These are phyloP conservation scores for Porites rus DNA, from an alignment of 92 coral and sea anemone genomes.

Conservation along the genomic window DNA sequence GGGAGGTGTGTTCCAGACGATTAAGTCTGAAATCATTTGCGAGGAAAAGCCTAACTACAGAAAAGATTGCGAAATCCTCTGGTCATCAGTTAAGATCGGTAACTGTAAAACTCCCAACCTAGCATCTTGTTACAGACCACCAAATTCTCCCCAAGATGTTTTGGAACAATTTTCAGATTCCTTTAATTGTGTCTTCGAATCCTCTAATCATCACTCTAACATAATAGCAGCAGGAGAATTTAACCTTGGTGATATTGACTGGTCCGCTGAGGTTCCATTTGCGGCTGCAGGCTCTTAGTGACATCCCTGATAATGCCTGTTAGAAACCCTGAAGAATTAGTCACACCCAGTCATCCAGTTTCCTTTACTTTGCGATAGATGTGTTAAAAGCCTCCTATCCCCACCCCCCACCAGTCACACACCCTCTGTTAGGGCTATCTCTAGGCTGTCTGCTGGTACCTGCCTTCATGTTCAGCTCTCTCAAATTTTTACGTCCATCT, in stretches of 20 bases:
- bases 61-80: conserved; percentile 35
- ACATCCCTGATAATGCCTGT: too few species aligned
- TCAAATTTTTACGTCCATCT: too few species aligned
- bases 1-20: conserved; percentile 54
- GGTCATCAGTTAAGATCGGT: conserved; percentile 34
- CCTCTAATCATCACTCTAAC: conserved; percentile 41
- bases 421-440: too few species aligned
- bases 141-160: conserved; percentile 43
- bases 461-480: too few species aligned
- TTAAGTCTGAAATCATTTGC: conserved; percentile 24
- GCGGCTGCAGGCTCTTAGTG: neutral
- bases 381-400: too few species aligned
- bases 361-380: too few species aligned
- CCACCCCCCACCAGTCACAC: too few species aligned
- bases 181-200: conserved; percentile 29
- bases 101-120: conserved; percentile 35
- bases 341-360: too few species aligned
- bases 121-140: conserved; percentile 49
- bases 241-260: conserved; percentile 61
- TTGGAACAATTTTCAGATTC: conserved; percentile 52
- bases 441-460: too few species aligned
- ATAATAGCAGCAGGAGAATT: conserved; percentile 58
- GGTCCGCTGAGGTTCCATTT: conserved; percentile 44
- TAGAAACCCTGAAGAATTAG: too few species aligned
- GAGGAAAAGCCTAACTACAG: conserved; percentile 10